Base-by-base conservation (phyloP, 2,888 invertebrate species). In the Tinea trinotella region DNA sequence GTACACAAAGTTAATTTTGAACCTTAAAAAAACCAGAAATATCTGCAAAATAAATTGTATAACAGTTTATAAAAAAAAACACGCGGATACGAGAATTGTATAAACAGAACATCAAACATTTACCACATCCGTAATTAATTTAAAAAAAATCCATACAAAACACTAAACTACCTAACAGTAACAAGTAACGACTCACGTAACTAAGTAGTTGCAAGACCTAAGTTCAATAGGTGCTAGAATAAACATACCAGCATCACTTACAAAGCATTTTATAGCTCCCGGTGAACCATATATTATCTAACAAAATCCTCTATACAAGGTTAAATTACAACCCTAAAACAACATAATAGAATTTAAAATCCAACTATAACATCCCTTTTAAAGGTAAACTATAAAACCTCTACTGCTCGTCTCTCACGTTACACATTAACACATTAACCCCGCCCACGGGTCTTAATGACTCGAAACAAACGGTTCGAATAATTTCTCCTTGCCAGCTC, bases 401-500 rank as follows among this genome's bases (percentile, higher is more conserved):
- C 9, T 30, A 30, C 3, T n/a, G 30, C 30, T 30, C 30, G 30
- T 30, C 30, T 30, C n/a, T 30, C 30, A 30, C 30, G n/a, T 30
- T 30, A 30, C 30, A 30, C 30, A 30, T n/a, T n/a, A n/a, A n/a
- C 7, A 30, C 30, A 30, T 30, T 30, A 30, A 30, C 30, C 30
- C 30, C 30, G 30, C 30, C 30, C 53, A 36, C 53, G 53, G 52
- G 46, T 54, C 52, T 57, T 58, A 55, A 58, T 55, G 54, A 30
- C 40, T 13, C 10, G 24, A 57, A 56, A 67, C 64, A 68, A 71
- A 67, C 63, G 65, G 63, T 62, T 61, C 66, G 59, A 64, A 68
- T 68, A 71, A 70, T 69, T 52, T 61, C 58, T 60, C 60, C 2
- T 63, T 59, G 56, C 59, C 61, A 61, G 59, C 66, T 73, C 72